phyloP scores from a whole-genome alignment of 2,888 invertebrate genomes.

The Zygothrica quintamaculata region DNA sequence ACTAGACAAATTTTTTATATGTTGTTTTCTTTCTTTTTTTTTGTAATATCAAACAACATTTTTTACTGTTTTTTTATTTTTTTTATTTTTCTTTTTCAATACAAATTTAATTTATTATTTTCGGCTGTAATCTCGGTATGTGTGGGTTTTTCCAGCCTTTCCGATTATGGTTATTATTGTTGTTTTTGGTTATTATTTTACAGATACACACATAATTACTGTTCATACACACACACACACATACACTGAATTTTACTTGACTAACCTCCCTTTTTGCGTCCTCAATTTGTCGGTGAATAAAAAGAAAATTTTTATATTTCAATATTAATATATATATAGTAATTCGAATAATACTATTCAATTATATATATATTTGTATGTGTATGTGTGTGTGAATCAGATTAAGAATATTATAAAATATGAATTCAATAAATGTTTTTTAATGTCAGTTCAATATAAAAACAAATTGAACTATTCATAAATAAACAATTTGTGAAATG shows the following conservation, averaged over 20 bases:
- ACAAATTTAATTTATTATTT: slow-evolving; percentile 63
- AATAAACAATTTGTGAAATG: slow-evolving; percentile 11
- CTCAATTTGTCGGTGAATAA: too few species aligned
- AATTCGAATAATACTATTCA: slow-evolving; percentile 61
- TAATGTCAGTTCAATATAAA: slow-evolving; percentile 54
- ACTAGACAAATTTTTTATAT: slow-evolving; percentile 54
- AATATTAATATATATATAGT: slow-evolving; percentile 61
- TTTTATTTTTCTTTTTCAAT: slow-evolving; percentile 51
- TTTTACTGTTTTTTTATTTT: slow-evolving; percentile 34
- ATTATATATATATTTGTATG: background rate
- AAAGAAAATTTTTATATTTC: too few species aligned
- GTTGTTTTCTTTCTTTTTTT: slow-evolving; percentile 26
- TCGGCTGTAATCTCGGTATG: slow-evolving; percentile 32
- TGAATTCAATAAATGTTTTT: slow-evolving; percentile 58
- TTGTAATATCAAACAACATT: slow-evolving; percentile 13
- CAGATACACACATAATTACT: slow-evolving; percentile 63
- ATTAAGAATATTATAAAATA: slow-evolving; percentile 65
- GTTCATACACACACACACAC: slow-evolving; percentile 27
- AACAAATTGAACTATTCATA: slow-evolving; percentile 67
- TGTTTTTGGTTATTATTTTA: slow-evolving; percentile 37
- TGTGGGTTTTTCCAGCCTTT: slow-evolving; percentile 27
- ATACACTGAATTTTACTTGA: too few species aligned
- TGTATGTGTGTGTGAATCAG: slow-evolving; percentile 29
- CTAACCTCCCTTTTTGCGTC: too few species aligned
- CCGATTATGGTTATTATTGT: slow-evolving; percentile 26